Evolutionary conservation across 2,888 invertebrate species (phyloP).

Genomic region (Apeira syringaria): DNA sequence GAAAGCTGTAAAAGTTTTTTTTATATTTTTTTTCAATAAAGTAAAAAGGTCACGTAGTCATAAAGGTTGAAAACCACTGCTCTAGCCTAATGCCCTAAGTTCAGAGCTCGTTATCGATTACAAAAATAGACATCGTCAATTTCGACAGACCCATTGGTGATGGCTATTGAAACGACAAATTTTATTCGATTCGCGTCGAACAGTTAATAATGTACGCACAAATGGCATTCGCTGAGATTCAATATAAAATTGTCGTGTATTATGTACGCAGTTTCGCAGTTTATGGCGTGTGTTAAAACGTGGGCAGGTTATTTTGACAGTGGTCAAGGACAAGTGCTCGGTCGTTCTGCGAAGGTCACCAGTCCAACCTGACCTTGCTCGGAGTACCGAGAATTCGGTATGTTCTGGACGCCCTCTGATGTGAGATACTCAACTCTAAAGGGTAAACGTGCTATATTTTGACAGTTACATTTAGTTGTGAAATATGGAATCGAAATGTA

Average conservation of each 20-base stretch:
- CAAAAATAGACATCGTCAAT: slow-evolving; percentile 28
- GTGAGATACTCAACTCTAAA: slow-evolving; percentile 1
- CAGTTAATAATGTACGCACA: not conserved
- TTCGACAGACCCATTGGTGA: not conserved
- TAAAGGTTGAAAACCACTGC: no score
- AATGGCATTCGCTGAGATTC: not conserved
- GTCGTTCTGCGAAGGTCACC: slow-evolving; percentile 43
- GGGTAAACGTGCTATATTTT: not conserved
- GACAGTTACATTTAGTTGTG: no score
- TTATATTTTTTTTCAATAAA: no score
- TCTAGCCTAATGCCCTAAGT: slow-evolving; percentile 33
- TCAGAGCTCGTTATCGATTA: slow-evolving; percentile 45
- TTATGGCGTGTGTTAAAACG: slow-evolving; percentile 38
- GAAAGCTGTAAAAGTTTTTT: no score
- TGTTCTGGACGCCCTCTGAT: slow-evolving; percentile 4
- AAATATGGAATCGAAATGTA: no score
- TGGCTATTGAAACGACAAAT: not conserved
- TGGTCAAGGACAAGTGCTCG: slow-evolving; percentile 45
- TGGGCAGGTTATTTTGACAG: slow-evolving; percentile 45
- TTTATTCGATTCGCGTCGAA: not conserved
- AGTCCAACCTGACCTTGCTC: slow-evolving; percentile 5
- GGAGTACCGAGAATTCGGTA: slow-evolving; percentile 27
- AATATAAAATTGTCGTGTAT: slow-evolving; percentile 1
- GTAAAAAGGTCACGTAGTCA: no score
- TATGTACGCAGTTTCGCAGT: slow-evolving; percentile 24